Percentiles rank a stretch among this genome's conserved stretches.
Conservation (phyloP, 2,113 vertebrate genomes). For the Pachycephala philippinensis region DNA sequence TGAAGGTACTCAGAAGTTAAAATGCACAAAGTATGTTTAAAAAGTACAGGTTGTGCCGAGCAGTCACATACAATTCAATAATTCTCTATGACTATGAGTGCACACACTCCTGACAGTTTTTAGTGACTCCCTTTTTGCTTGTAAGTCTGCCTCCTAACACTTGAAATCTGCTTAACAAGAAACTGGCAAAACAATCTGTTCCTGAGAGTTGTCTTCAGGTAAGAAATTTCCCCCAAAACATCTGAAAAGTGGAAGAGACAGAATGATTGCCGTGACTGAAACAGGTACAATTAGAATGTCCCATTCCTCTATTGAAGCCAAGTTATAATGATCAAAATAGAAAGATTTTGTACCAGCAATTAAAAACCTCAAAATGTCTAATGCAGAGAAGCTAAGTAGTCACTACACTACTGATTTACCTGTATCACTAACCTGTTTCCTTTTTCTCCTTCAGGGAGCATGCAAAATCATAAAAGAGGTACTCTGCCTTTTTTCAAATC, state of each 20-base stretch:
- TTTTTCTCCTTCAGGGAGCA: not conserved
- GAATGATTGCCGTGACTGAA: not conserved
- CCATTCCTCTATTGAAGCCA: not conserved
- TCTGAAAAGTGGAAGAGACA: not conserved
- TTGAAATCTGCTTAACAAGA: not conserved
- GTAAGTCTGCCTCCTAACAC: not conserved
- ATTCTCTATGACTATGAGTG: not conserved
- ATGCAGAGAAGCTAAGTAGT: not conserved
- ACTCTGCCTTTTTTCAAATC: not conserved
- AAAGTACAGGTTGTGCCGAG: not conserved
- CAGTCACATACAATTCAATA: not conserved
- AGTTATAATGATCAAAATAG: not conserved
- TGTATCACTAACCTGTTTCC: not conserved
- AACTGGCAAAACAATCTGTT: not conserved
- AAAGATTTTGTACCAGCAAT: not conserved
- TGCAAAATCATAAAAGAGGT: not conserved
- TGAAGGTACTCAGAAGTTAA: not conserved
- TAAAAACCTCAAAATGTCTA: not conserved
- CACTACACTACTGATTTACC: not conserved
- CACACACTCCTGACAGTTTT: not conserved
- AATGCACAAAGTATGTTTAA: not conserved
- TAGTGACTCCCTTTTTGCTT: not conserved
- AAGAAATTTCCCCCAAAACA: not conserved
- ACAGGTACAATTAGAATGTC: not conserved
- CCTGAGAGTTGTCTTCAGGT: not conserved